Percentiles rank a stretch among this genome's conserved stretches.
Conservation (phyloP, 2,797 vertebrate species). For the Cossypha heuglini region DNA sequence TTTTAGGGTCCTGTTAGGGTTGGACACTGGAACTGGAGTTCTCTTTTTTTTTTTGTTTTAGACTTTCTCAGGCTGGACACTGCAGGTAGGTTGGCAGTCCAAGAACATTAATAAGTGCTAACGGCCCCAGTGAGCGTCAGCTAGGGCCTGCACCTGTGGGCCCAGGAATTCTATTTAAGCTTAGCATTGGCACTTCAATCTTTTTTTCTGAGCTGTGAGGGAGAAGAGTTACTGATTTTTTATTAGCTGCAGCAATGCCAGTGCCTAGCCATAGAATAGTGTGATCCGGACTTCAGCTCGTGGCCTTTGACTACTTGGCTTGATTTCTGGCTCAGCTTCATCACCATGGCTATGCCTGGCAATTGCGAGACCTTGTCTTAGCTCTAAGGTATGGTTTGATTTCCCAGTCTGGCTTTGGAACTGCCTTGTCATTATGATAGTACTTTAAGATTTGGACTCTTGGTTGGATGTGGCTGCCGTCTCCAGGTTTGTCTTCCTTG, state of each 20-base stretch:
- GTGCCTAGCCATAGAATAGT: fast-evolving
- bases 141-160: neutral
- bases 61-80: neutral
- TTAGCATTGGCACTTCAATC: fast-evolving
- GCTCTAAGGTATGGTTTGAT: fast-evolving
- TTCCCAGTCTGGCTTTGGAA: neutral
- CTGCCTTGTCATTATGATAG: fast-evolving
- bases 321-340: neutral
- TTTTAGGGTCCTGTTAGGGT: neutral
- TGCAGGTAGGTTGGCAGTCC: neutral
- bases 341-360: neutral
- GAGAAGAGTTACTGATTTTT: fast-evolving
- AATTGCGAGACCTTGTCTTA: neutral
- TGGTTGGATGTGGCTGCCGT: fast-evolving
- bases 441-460: neutral
- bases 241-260: fast-evolving
- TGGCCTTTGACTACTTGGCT: neutral
- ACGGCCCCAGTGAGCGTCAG: neutral
- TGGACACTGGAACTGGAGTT: neutral
- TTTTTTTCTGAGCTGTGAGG: fast-evolving
- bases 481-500: neutral
- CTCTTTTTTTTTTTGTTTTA: neutral
- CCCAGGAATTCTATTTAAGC: neutral
- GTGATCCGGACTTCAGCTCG: neutral
- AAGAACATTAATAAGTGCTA: neutral